phyloP scores from a whole-genome alignment of 2,797 vertebrate species.

The Buphagus erythrorhynchus region DNA sequence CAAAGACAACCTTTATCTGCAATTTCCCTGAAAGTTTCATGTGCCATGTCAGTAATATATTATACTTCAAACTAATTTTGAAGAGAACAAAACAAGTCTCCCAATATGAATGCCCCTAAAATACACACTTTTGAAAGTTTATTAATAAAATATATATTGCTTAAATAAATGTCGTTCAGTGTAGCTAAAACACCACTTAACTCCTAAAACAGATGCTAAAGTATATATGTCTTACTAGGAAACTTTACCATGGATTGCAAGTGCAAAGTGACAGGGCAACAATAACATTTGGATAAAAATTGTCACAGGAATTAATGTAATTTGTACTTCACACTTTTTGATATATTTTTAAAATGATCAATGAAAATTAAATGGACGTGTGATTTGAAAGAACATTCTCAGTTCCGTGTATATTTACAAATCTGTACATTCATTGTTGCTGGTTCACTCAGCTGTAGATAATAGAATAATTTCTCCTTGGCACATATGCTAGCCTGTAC shows the following conservation, averaged over 20 bases:
- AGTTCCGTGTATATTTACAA: neutral
- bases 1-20: neutral
- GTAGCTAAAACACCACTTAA: neutral
- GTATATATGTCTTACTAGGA: neutral
- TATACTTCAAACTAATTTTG: neutral
- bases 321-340: neutral
- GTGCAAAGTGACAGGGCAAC: neutral
- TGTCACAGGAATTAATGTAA: neutral
- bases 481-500: slow-evolving; percentile 53
- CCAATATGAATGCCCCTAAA: neutral
- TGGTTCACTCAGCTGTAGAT: slow-evolving; percentile 8
- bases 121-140: neutral
- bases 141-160: neutral
- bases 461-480: slow-evolving; percentile 53
- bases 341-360: neutral
- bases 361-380: neutral
- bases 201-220: neutral
- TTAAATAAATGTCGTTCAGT: neutral
- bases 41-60: neutral
- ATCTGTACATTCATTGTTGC: neutral
- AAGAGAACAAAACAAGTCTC: neutral
- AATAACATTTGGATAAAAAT: slow-evolving; percentile 22
- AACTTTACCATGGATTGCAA: neutral
- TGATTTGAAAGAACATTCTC: neutral
- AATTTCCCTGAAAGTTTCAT: neutral